Base-by-base conservation (phyloP, 2,113 vertebrate species). In the Thunnus thynnus region DNA sequence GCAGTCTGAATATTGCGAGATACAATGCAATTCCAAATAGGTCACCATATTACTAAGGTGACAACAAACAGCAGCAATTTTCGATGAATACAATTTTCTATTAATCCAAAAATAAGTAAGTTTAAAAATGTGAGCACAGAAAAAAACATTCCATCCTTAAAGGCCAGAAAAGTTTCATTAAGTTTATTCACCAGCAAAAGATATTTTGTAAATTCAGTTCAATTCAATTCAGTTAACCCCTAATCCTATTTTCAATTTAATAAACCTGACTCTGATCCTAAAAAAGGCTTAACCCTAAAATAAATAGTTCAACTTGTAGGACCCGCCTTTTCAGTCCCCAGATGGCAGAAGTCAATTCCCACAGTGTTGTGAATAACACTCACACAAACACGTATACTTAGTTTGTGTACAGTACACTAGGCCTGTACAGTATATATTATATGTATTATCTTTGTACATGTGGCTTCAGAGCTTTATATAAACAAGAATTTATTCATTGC, bases 401-500 rank as follows among this genome's bases (percentile, higher is more conserved):
- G 5, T 20, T 47, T 20, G 8, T 13, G 20, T 25, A 20, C 13
- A 22, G 25, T 56, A 32, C 5, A 66, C 9, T 12, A 14, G 1
- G 47, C 5, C 13, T 41, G 36, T 41, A 9, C 36, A 41, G 14
- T 8, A 9, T 7, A 1, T 11, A 14, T 44, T 3, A 14, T 20
- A 25, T 6, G 4, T 5, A 5, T 14, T 11, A 14, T 63, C 5
- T 56, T 13, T 58, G 46, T 41, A 46, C 18, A 46, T 0, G 8
- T n/a, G 13, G 0, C 47, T 22, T 57, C 41, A 50, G 4, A 18
- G 22, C 2, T 58, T 1, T 56, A 13, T 16, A 18, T 52, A 8
- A 48, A 61, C 64, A 54, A 41, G 10, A 63, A 47, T 65, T 27
- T 67, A 69, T 3, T 64, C 57, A 61, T 44, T 41, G 47, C 60